A percentile compares a stretch with the other conserved stretches of the same genome.
phyloP scores from a whole-genome alignment of 2,113 vertebrate species.

The Grammomys surdaster region DNA sequence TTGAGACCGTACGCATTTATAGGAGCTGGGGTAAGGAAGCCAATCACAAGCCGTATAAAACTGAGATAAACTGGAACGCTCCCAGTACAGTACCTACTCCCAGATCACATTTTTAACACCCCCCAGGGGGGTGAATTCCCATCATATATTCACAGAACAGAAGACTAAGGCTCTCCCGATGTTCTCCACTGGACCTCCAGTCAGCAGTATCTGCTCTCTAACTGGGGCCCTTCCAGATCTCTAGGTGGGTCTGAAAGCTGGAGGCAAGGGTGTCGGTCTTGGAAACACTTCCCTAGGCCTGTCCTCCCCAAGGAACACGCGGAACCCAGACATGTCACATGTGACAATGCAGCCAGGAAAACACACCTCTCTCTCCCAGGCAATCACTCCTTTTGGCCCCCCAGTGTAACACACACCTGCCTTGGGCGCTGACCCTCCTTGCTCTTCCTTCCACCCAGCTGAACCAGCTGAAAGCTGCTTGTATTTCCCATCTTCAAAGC shows the following conservation, averaged over 20 bases:
- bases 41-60: slow-evolving; percentile 72
- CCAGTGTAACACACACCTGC: background rate
- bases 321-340: background rate
- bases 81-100: slow-evolving; percentile 54
- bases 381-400: background rate
- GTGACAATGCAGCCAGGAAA: accelerated
- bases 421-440: background rate
- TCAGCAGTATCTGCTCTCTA: background rate
- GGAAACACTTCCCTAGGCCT: background rate
- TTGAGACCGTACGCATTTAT: slow-evolving; percentile 57
- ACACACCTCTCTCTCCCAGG: background rate
- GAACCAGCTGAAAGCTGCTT: background rate
- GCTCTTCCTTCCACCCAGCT: background rate
- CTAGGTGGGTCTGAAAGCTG: background rate
- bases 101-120: background rate
- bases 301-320: accelerated
- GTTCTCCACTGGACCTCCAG: background rate
- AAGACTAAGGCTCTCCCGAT: background rate
- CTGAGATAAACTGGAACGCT: slow-evolving; percentile 61
- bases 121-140: background rate
- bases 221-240: background rate
- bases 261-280: accelerated
- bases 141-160: background rate
- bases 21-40: slow-evolving; percentile 72
- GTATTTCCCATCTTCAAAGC: slow-evolving; percentile 21